Percentiles rank a stretch among this genome's conserved stretches.
Conservation (phyloP, 2,888 invertebrate species). For the Dolomedes plantarius region DNA sequence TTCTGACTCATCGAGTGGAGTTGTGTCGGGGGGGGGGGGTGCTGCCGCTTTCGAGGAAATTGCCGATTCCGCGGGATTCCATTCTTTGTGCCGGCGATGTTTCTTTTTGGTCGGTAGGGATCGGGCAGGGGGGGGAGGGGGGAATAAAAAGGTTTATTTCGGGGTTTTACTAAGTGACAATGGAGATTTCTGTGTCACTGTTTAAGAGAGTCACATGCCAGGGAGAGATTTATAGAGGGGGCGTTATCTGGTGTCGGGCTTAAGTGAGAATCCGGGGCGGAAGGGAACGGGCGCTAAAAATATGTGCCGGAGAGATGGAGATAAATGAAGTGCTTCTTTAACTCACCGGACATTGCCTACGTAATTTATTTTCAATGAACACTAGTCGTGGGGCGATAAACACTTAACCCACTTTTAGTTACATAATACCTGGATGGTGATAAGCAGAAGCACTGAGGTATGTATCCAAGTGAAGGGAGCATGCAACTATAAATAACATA, state of each 20-base stretch:
- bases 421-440: no score
- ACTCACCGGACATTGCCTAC: no score
- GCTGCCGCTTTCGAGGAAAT: constrained; percentile 20
- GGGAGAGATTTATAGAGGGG: background rate
- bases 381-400: no score
- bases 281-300: background rate
- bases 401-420: no score
- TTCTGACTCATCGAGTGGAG: constrained; percentile 58
- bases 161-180: constrained; percentile 26
- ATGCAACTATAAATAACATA: no score
- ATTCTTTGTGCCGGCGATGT: background rate
- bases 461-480: no score
- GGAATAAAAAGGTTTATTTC: constrained; percentile 4
- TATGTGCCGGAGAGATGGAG: background rate
- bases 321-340: no score
- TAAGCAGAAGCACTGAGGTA: no score
- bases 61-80: constrained; percentile 35
- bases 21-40: constrained; percentile 39
- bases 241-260: background rate
- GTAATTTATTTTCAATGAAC: no score
- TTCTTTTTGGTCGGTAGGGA: background rate
- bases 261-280: background rate
- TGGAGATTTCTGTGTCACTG: constrained; percentile 6
- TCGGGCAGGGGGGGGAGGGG: background rate
- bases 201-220: background rate